phyloP scores from a whole-genome alignment of 2,888 invertebrate genomes.

The Aplocera efformata region DNA sequence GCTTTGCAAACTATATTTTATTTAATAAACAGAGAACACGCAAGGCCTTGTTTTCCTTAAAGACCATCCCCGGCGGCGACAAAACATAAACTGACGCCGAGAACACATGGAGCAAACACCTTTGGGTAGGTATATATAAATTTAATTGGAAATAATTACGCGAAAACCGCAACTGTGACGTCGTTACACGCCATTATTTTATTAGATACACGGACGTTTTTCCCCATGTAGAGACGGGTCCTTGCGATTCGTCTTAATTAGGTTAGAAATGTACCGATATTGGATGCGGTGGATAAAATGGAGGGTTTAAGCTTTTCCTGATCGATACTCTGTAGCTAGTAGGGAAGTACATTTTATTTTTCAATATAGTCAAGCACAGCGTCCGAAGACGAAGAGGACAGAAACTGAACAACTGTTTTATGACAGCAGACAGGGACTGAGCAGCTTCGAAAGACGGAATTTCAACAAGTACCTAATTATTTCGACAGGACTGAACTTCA shows the following conservation, averaged over 20 bases:
- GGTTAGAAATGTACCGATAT: constrained; percentile 38
- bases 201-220: constrained; percentile 28
- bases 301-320: not conserved
- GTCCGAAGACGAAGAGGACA: not conserved
- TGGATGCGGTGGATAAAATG: constrained; percentile 17
- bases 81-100: constrained; percentile 50
- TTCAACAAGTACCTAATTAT: too few species aligned
- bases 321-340: not conserved
- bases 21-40: constrained; percentile 4
- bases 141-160: constrained; percentile 68
- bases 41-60: constrained; percentile 1
- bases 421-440: too few species aligned
- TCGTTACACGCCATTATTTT: constrained; percentile 38
- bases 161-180: constrained; percentile 61
- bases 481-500: too few species aligned
- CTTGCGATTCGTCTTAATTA: constrained; percentile 59
- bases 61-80: constrained; percentile 33
- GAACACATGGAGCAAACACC: constrained; percentile 52
- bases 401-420: too few species aligned
- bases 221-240: constrained; percentile 36
- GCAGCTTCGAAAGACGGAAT: too few species aligned
- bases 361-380: too few species aligned
- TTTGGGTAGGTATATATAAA: constrained; percentile 47
- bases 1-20: too few species aligned
- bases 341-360: not conserved